Base-by-base conservation (phyloP, 2,797 vertebrate species). In the Rhinophrynus dorsalis region DNA sequence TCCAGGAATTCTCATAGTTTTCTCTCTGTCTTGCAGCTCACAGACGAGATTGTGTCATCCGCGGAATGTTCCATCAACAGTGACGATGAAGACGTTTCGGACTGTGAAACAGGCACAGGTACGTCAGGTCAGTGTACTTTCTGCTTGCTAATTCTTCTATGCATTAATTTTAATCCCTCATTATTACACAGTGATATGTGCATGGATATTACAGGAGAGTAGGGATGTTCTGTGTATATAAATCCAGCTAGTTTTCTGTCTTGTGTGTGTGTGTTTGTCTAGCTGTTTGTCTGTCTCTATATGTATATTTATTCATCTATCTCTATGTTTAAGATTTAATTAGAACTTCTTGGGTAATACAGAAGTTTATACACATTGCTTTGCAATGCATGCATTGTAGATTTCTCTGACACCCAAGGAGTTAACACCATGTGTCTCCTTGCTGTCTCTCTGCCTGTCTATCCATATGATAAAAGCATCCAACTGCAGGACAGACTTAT, bases 81-180 rank as follows among this genome's bases (percentile, higher is more conserved):
- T n/a, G 97, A 99, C 21, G 97, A 99, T 52, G 97, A 99, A 89
- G 97, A 99, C 86, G 90, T 98, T 81, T 94, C 96, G 68, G 97
- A 99, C 86, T 99, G 97, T 84, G 97, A 99, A 52, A 94, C 94
- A 1, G 96, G 95, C 92, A 91, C 95, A 99, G 97, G 97, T 99
- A 96, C 94, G 96, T 92, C 93, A 92, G 92, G 91, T 96, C 93
- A 95, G 94, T 94, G 85, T 84, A 91, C 75, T 88, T 92, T 90
- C 91, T 93, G 94, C 94, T 94, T 88, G 82, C 84, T 85, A 80
- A 77, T 83, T 77, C 80, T 83, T 83, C 92, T 24, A 27, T 56
- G 38, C 42, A 21, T 40, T 42, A 65, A 42, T 42, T 27, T 10
- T 18, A 38, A 6, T 38, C n/a, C 2, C 40, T 44, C 80, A 13